Conservation (phyloP, 2,797 vertebrate genomes). For the Antrozous pallidus region DNA sequence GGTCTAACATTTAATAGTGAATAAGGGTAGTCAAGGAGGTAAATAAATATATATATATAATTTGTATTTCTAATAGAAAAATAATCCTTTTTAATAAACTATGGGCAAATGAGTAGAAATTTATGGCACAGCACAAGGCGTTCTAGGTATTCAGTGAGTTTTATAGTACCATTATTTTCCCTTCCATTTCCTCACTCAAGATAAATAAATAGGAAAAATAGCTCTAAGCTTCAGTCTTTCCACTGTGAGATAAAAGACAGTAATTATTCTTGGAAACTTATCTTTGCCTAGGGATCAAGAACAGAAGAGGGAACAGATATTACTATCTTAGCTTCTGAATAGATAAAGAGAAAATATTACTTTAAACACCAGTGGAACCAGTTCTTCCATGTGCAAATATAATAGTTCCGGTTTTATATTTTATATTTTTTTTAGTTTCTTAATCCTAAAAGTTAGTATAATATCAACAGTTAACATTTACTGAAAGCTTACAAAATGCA, state of each 20-base stretch:
- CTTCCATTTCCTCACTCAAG: constrained; percentile 33
- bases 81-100: background rate
- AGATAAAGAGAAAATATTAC: background rate
- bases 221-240: constrained; percentile 23
- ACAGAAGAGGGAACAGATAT: background rate
- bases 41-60: constrained; percentile 7
- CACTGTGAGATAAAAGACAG: background rate
- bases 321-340: background rate
- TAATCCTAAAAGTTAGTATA: background rate
- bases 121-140: background rate
- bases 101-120: constrained; percentile 20
- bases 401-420: background rate
- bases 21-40: background rate
- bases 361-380: background rate
- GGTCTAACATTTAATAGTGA: background rate
- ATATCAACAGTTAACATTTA: background rate
- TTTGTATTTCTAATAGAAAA: constrained; percentile 26
- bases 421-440: background rate
- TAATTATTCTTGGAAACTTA: constrained; percentile 56
- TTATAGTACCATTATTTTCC: constrained; percentile 37
- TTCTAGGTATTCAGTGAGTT: constrained; percentile 28
- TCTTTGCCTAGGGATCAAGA: constrained; percentile 29
- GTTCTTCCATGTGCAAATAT: background rate
- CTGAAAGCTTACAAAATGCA: background rate
- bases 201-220: constrained; percentile 58